These are phyloP conservation scores for Rousettus madagascariensis DNA, from an alignment of 2,797 vertebrate genomes.

Conservation along the genomic window DNA sequence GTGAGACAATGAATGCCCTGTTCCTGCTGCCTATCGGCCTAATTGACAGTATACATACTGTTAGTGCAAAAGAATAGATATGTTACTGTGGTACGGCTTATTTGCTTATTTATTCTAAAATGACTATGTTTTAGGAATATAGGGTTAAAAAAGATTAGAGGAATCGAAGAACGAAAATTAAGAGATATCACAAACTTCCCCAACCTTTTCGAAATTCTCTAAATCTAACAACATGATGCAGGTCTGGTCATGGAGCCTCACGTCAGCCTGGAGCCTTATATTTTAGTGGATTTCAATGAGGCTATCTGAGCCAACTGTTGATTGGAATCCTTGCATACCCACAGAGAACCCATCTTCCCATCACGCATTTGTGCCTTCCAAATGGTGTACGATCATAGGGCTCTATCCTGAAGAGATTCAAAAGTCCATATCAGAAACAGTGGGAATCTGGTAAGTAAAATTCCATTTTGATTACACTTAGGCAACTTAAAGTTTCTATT, in stretches of 20 bases:
- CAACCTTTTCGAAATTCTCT: background rate
- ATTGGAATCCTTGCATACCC: background rate
- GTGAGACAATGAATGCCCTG: background rate
- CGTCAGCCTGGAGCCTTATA: background rate
- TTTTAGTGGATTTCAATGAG: background rate
- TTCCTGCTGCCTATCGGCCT: background rate
- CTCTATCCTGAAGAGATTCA: background rate
- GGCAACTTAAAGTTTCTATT: background rate
- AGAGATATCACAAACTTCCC: background rate
- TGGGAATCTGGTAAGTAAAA: background rate
- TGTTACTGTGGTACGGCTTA: background rate
- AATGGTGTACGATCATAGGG: background rate
- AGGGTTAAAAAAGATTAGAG: background rate
- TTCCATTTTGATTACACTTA: background rate
- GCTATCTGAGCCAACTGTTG: background rate
- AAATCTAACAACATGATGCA: background rate
- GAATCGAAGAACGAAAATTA: background rate
- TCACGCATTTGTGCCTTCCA: background rate
- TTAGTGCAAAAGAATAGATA: background rate
- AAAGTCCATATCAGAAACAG: background rate
- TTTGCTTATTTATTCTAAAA: constrained; percentile 1
- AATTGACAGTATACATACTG: background rate
- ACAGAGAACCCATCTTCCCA: background rate
- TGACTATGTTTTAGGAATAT: background rate
- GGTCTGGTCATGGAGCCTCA: background rate